Conservation (phyloP, 2,888 invertebrate genomes). For the Octonoba sinensis region DNA sequence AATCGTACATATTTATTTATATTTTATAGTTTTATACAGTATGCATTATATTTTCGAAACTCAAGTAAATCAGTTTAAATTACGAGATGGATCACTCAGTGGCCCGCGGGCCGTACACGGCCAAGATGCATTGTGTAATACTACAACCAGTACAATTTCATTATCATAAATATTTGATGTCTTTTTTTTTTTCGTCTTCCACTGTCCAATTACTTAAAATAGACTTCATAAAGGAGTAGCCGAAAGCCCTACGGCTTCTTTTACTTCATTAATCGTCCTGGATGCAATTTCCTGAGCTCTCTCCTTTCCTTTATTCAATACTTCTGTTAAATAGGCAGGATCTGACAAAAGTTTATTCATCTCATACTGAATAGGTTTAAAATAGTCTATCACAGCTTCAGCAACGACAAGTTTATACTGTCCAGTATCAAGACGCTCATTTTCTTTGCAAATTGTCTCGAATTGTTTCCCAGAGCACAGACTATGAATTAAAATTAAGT, state of each 20-base stretch:
- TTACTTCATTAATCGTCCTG: conserved; percentile 78
- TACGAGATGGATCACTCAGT: too few species aligned
- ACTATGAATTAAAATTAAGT: conserved; percentile 87
- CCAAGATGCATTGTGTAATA: too few species aligned
- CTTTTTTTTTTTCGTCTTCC: too few species aligned
- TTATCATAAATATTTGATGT: too few species aligned
- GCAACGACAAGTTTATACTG: conserved; percentile 83
- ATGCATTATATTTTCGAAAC: too few species aligned
- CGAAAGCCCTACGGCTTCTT: conserved; percentile 70
- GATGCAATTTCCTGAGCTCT: conserved; percentile 78
- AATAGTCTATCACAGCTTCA: conserved; percentile 79
- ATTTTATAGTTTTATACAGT: too few species aligned
- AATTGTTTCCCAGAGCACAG: conserved; percentile 78
- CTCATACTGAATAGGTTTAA: conserved; percentile 79
- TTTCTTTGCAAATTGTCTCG: conserved; percentile 80
- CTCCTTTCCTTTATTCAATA: conserved; percentile 78
- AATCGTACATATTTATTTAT: too few species aligned
- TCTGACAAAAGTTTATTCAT: conserved; percentile 76
- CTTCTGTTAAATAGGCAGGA: conserved; percentile 76
- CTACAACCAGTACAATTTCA: too few species aligned
- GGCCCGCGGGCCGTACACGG: too few species aligned
- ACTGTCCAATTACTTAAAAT: too few species aligned
- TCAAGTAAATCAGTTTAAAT: too few species aligned
- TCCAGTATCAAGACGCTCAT: conserved; percentile 79
- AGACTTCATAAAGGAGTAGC: not conserved